A percentile compares a stretch with the other conserved stretches of the same genome.
Conservation (phyloP, 2,888 invertebrate genomes). For the Dolichopus griseipennis region DNA sequence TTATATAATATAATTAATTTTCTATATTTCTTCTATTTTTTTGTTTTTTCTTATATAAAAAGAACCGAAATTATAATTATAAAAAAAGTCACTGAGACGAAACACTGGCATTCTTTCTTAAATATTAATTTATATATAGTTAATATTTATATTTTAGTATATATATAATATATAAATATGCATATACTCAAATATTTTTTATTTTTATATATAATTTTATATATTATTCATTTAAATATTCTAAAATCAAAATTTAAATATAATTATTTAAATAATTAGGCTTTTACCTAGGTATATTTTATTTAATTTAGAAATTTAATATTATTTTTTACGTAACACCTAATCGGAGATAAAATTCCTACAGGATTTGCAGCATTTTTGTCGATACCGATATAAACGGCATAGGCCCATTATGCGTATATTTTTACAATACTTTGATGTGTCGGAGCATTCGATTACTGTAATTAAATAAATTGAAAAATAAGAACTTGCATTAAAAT, state of each 20-base stretch:
- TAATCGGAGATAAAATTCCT: conserved; percentile 24
- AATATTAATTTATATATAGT: no score
- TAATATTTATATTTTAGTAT: background rate
- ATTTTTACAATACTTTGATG: conserved; percentile 76
- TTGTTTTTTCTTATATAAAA: background rate
- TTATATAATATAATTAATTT: background rate
- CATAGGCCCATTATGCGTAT: conserved; percentile 84
- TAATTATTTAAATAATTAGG: background rate
- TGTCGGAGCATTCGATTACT: conserved; percentile 67
- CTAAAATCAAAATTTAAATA: background rate
- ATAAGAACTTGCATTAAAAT: conserved; percentile 23
- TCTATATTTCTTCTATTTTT: background rate
- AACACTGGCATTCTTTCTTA: background rate
- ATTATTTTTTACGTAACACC: background rate
- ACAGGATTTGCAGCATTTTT: conserved; percentile 83
- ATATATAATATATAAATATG: background rate
- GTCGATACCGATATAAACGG: conserved; percentile 69
- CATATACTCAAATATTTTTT: background rate
- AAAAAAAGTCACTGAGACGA: conserved; percentile 2
- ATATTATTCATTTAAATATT: background rate
- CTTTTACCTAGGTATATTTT: background rate
- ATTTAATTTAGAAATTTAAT: background rate
- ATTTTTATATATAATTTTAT: no score
- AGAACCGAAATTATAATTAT: background rate
- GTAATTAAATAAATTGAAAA: conserved; percentile 23